Percentiles rank a stretch among this genome's conserved stretches.
Evolutionary conservation across 30 jellyfish, hydroid and myxozoan genomes (phyloP).

Genomic region (Hydractinia symbiolongicarpus): DNA sequence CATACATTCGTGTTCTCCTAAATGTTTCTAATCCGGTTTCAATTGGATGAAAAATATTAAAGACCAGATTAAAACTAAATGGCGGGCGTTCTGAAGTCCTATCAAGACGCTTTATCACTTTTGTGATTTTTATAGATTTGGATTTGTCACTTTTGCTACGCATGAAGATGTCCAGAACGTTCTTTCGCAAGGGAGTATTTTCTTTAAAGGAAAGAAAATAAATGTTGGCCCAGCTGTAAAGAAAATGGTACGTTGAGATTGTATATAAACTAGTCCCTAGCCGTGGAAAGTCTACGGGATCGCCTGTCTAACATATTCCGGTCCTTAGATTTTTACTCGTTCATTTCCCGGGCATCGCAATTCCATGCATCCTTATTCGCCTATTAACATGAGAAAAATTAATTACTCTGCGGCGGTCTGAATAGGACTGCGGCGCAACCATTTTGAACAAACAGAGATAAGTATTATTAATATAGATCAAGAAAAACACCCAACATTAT

Average conservation of each 20-base stretch:
- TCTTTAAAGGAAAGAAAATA: conserved; percentile 62
- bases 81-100: too few species aligned
- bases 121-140: conserved; percentile 49
- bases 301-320: background rate
- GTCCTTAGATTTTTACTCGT: too few species aligned
- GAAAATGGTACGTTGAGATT: conserved; percentile 42
- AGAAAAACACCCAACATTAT: too few species aligned
- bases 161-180: conserved; percentile 72
- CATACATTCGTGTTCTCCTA: background rate
- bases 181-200: conserved; percentile 39
- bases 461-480: too few species aligned
- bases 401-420: too few species aligned
- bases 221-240: conserved; percentile 96
- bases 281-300: too few species aligned
- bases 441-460: too few species aligned
- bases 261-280: background rate
- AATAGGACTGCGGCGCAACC: too few species aligned
- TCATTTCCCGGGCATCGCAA: background rate
- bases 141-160: conserved; percentile 80
- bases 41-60: background rate
- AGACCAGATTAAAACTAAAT: too few species aligned
- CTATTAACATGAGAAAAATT: background rate
- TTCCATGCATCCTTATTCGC: background rate
- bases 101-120: too few species aligned
- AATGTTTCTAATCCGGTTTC: background rate